Base-by-base conservation (phyloP, 2,797 vertebrate species). In the Rachycentron canadum region DNA sequence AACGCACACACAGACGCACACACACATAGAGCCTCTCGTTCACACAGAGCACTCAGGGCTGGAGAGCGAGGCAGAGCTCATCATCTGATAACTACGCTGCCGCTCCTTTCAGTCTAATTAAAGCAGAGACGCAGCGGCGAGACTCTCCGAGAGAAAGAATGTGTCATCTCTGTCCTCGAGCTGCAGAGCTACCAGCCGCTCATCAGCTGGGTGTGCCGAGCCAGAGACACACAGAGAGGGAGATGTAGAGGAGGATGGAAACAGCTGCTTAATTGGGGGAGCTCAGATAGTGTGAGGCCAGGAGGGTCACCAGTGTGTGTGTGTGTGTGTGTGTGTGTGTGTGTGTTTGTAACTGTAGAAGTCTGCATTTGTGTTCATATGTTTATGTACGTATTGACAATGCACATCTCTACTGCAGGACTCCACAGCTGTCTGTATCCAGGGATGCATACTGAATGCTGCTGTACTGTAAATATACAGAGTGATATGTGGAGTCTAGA, bases 81-180 rank as follows among this genome's bases (percentile, higher is more conserved):
- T 91, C 90, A 85, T 89, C 89, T 91, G 87, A 92, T 90, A 90
- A 88, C 70, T 38, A 36, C 2, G 63, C 9, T 55, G 74, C 55
- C 40, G 38, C 61, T 77, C 69, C 55, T 78, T 65, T 76, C 83
- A 81, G 80, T 78, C 58, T 89, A 90, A 92, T 91, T 92, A 92
- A 90, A 89, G 86, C 67, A 69, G 76, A 83, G 82, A 78, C 45
- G 71, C 69, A 50, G 78, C 59, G 16, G 74, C 71, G 85, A 67
- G 82, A 78, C 73, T 59, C 52, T 36, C 25, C 19, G 28, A 68
- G 67, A 80, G 73, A 36, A 55, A 58, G 65, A 78, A 78, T 6
- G 60, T 66, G 78, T 77, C 65, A 45, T 82, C 76, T 73, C 79
- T 64, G 74, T 86, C 83, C 83, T 78, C 58, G 5, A 87, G 84